Evolutionary conservation across 2,888 invertebrate genomes (phyloP), one percentile per base, ranked within the genome.

Genomic region (Aleiodes leptofemur): DNA sequence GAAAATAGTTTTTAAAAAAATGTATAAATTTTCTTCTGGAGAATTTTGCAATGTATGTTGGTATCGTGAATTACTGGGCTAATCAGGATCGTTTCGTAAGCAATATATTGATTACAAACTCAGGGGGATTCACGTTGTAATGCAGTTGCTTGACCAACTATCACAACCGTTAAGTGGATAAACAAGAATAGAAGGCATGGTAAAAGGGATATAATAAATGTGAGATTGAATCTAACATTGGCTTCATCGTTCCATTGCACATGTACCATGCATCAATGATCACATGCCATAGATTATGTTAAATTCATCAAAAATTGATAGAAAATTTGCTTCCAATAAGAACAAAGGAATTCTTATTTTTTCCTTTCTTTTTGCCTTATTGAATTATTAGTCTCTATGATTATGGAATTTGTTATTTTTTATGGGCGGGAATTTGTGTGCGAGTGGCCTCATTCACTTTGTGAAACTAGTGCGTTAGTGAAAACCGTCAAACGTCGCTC

Each of bases 151-250:
- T 57, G 31, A 57, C 57, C 57, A 57, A 29, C 57, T 57, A 57
- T 57, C 57, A 57, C 57, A 31, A 57, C 57, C 57, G 57, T 57
- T 57, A 57, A 57, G 57, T 57, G 29, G 57, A 57, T 57, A 64
- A 64, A 50, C 57, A 59, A 61, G 56, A 48, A 55, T 43, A 56
- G 56, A 70, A 70, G 43, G 50, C 68, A 23, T 50, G 66, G 38
- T 53, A 43, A 29, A 38, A 53, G 64, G 29, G 38, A 56, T 71
- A 61, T 71, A 81, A 83, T 83, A 82, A 83, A 83, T 80, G 82
- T 76, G 78, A 81, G 82, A 83, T 83, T 74, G 79, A 75, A 82
- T 82, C 79, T 76, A 29, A 8, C 43, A 57, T 43, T 55, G 55
- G 55, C 55, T 51, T 73, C 72, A 55, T 55, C 16, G 55, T 55